Evolutionary conservation across 1,140 invertebrate species (phyloP).

Genomic region (Dryas iulia): DNA sequence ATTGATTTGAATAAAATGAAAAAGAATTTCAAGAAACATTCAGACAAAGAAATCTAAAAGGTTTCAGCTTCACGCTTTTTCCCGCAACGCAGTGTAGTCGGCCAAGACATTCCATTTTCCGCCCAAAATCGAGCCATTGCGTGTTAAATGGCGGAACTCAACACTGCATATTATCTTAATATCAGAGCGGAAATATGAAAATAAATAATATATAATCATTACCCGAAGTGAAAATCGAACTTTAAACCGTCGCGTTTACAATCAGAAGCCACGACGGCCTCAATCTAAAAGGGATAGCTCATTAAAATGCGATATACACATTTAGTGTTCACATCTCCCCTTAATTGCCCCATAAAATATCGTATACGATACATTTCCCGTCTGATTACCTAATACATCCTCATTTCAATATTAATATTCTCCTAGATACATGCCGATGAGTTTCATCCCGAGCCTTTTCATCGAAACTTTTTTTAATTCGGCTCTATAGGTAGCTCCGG

Average conservation of each 20-base stretch:
- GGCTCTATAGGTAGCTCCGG: constrained; percentile 18
- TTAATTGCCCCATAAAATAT: constrained; percentile 3
- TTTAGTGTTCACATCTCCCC: not conserved
- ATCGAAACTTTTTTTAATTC: constrained; percentile 49
- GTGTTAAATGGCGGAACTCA: no score
- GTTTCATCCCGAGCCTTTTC: constrained; percentile 47
- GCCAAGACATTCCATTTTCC: no score
- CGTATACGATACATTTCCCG: constrained; percentile 29
- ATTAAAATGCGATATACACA: not conserved
- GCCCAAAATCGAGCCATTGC: no score
- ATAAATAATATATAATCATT: no score
- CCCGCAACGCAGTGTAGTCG: no score
- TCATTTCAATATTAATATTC: constrained; percentile 75
- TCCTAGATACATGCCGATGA: constrained; percentile 51
- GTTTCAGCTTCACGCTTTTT: no score
- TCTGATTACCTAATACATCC: constrained; percentile 43
- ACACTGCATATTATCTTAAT: no score
- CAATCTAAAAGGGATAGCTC: not conserved
- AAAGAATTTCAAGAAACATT: not conserved
- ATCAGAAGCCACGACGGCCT: no score
- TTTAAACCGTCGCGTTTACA: no score
- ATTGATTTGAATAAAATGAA: not conserved
- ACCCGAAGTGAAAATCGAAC: no score
- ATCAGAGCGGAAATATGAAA: no score
- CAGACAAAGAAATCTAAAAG: not conserved